Percentiles rank a stretch among this genome's conserved stretches.
Evolutionary conservation across 2,888 invertebrate genomes (phyloP).

Genomic region (Brenthis daphne): DNA sequence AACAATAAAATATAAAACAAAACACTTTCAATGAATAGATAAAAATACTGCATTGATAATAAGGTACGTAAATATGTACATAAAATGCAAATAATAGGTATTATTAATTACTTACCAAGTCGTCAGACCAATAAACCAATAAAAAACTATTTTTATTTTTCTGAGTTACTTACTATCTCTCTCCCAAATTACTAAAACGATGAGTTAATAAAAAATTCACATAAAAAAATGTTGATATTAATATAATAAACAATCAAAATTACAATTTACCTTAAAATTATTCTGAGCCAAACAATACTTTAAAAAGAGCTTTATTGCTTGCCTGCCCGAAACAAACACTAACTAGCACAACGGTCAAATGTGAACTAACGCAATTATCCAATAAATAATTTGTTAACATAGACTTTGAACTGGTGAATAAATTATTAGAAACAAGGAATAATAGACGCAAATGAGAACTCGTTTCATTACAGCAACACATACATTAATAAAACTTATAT

Average conservation of each 20-base stretch:
- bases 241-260: not conserved
- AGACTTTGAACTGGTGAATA: conserved; percentile 17
- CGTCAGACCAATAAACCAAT: too few species aligned
- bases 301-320: not conserved
- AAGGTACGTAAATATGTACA: not conserved
- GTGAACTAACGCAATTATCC: not conserved
- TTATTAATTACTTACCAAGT: too few species aligned
- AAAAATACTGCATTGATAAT: not conserved
- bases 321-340: too few species aligned
- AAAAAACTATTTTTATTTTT: too few species aligned
- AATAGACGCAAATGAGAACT: not conserved
- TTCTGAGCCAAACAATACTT: not conserved
- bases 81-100: too few species aligned
- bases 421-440: conserved; percentile 7
- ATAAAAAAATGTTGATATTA: too few species aligned
- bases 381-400: conserved; percentile 9
- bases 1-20: not conserved
- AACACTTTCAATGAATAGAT: not conserved
- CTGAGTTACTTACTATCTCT: too few species aligned
- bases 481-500: too few species aligned
- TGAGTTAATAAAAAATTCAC: too few species aligned
- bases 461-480: too few species aligned
- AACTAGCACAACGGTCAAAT: conserved; percentile 2
- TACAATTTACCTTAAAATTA: not conserved
- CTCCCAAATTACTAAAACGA: too few species aligned